phyloP scores from a whole-genome alignment of 1,140 invertebrate genomes.

The Eumaeus atala region DNA sequence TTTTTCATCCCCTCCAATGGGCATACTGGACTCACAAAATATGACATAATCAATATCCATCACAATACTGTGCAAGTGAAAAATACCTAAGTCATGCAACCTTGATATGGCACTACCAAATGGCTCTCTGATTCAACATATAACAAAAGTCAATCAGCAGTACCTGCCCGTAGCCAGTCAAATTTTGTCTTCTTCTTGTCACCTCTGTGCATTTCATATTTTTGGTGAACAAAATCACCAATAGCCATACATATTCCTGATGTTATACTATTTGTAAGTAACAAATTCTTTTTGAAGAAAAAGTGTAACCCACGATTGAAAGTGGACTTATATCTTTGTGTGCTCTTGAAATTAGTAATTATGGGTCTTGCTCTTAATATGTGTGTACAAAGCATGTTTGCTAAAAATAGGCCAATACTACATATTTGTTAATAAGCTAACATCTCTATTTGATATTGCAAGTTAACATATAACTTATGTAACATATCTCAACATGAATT shows the following conservation, averaged over 20 bases:
- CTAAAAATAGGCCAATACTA: too few relatives aligned
- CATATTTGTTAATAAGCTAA: too few relatives aligned
- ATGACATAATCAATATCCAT: background rate
- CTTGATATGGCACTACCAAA: background rate
- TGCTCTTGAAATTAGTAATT: background rate
- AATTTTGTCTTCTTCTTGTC: conserved; percentile 61
- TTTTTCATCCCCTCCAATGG: too few relatives aligned
- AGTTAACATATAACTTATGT: too few relatives aligned
- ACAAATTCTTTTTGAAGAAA: conserved; percentile 79
- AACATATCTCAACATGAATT: too few relatives aligned
- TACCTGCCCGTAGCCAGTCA: conserved; percentile 72
- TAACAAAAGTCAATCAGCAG: background rate
- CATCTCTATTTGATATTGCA: too few relatives aligned
- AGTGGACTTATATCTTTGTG: conserved; percentile 30
- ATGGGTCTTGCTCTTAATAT: too few relatives aligned
- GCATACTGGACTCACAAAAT: too few relatives aligned
- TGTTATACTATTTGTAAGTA: conserved; percentile 80
- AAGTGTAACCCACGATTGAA: conserved; percentile 42
- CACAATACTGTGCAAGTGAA: background rate
- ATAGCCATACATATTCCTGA: conserved; percentile 80
- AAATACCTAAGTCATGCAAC: background rate
- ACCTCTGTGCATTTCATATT: conserved; percentile 76
- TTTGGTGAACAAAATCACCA: conserved; percentile 80
- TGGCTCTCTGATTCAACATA: too few relatives aligned
- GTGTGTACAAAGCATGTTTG: too few relatives aligned